These are phyloP conservation scores for Drosophila picticornis DNA, from an alignment of 2,888 invertebrate genomes.

Conservation along the genomic window DNA sequence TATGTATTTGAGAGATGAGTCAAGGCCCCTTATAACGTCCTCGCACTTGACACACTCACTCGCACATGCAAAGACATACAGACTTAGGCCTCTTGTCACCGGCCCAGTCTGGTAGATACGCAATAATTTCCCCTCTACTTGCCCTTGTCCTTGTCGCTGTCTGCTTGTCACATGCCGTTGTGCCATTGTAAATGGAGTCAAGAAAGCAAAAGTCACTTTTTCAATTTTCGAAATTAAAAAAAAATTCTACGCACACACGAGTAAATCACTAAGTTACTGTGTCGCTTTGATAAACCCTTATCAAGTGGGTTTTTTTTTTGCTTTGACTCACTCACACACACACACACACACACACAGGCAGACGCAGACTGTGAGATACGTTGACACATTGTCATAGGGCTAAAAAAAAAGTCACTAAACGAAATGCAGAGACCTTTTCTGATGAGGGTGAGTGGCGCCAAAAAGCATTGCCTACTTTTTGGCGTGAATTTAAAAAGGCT, in stretches of 20 bases:
- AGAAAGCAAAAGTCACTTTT: constrained; percentile 83
- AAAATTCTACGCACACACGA: constrained; percentile 68
- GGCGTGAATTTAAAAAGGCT: constrained; percentile 72
- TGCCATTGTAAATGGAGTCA: constrained; percentile 63
- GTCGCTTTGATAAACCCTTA: constrained; percentile 82
- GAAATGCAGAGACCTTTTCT: constrained; percentile 66
- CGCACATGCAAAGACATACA: neutral
- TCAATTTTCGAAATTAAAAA: constrained; percentile 81
- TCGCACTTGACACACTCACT: constrained; percentile 32
- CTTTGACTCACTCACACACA: constrained; percentile 25
- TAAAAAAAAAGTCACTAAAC: constrained; percentile 70
- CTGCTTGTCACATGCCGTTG: constrained; percentile 50
- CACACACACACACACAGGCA: constrained; percentile 12
- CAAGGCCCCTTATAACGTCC: constrained; percentile 29
- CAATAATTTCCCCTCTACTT: neutral
- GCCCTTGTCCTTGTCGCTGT: constrained; percentile 31
- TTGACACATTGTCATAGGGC: constrained; percentile 80
- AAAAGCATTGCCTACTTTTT: constrained; percentile 72
- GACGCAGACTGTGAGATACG: constrained; percentile 48
- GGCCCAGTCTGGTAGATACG: constrained; percentile 31
- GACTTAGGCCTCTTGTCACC: constrained; percentile 16
- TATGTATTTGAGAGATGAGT: constrained; percentile 30
- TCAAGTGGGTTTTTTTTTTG: constrained; percentile 67
- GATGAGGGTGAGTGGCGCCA: constrained; percentile 68
- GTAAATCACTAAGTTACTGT: constrained; percentile 82